These are phyloP conservation scores for Drosophila guanche DNA, from an alignment of 1,140 invertebrate species.

Conservation along the genomic window DNA sequence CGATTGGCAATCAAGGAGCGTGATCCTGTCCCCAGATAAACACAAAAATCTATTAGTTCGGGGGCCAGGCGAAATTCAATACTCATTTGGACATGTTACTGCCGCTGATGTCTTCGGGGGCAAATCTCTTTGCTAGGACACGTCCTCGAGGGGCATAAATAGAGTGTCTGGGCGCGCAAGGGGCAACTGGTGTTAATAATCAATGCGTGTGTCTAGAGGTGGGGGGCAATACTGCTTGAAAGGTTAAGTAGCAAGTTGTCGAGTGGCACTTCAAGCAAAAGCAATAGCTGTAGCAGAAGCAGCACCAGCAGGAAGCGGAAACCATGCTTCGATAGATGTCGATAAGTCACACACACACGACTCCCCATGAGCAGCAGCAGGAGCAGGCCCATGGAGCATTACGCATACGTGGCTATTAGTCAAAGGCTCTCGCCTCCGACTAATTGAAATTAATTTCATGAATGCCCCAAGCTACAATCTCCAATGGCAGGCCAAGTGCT, in stretches of 20 bases:
- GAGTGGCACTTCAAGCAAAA: conserved; percentile 60
- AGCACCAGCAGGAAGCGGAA: conserved; percentile 60
- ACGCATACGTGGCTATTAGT: conserved; percentile 50
- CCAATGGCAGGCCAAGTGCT: conserved; percentile 36
- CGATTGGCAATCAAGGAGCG: conserved; percentile 70
- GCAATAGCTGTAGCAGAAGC: too few relatives aligned
- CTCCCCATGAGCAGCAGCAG: conserved; percentile 12
- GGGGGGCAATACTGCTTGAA: conserved; percentile 47
- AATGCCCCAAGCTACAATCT: conserved; percentile 7
- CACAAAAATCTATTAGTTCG: conserved; percentile 73
- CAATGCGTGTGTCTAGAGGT: conserved; percentile 19
- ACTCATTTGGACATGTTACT: conserved; percentile 50
- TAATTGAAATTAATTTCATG: conserved; percentile 64
- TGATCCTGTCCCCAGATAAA: conserved; percentile 46
- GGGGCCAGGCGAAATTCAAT: conserved; percentile 57
- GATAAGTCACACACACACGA: conserved; percentile 70
- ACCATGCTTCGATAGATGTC: conserved; percentile 60
- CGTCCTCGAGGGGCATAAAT: conserved; percentile 34
- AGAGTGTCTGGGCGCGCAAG: conserved; percentile 8
- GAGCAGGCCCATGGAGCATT: conserved; percentile 49
- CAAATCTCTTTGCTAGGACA: conserved; percentile 26
- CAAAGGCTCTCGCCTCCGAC: conserved; percentile 29
- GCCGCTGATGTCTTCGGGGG: conserved; percentile 32
- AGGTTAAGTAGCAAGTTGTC: conserved; percentile 68
- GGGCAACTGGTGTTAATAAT: conserved; percentile 43